A percentile compares a stretch with the other conserved stretches of the same genome.
Evolutionary conservation across 2,888 invertebrate genomes (phyloP).

Genomic region (Noctua fimbriata): DNA sequence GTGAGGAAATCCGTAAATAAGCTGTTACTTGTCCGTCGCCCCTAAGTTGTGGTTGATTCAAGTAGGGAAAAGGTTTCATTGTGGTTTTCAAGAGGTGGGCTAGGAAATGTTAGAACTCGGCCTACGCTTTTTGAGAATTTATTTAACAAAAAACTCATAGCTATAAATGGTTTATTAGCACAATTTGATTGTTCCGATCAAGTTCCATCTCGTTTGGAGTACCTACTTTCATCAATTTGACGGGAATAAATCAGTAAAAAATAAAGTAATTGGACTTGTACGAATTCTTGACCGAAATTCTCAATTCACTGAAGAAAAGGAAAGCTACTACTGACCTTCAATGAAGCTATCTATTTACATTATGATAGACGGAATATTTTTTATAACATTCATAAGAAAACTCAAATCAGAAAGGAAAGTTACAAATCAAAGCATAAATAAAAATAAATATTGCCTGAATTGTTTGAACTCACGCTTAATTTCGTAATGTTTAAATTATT

Average conservation of each 20-base stretch:
- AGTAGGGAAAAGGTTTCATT: conserved; percentile 41
- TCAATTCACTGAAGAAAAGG: conserved; percentile 11
- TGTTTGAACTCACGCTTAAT: conserved; percentile 35
- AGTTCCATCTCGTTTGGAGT: conserved; percentile 6
- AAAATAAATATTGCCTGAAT: conserved; percentile 30
- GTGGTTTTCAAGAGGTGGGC: conserved; percentile 15
- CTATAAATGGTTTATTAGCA: conserved; percentile 1
- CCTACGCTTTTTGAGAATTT: neutral
- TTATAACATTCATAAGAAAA: neutral
- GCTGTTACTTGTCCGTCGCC: conserved; percentile 38
- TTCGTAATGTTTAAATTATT: conserved; percentile 25
- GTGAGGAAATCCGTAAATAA: conserved; percentile 51
- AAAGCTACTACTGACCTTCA: neutral
- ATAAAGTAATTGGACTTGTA: conserved; percentile 22
- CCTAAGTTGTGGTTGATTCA: conserved; percentile 44
- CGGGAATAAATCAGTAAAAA: neutral
- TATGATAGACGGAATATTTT: conserved; percentile 14
- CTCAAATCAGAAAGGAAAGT: conserved; percentile 14
- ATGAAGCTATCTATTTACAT: conserved; percentile 2
- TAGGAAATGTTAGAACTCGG: neutral
- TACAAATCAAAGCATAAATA: conserved; percentile 21
- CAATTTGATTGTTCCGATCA: conserved; percentile 9
- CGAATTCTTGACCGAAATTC: conserved; percentile 3
- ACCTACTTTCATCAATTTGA: conserved; percentile 1
- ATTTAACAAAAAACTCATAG: neutral